These are phyloP conservation scores for Eumacrocentrus americanus DNA, from an alignment of 2,888 invertebrate genomes.

Conservation along the genomic window DNA sequence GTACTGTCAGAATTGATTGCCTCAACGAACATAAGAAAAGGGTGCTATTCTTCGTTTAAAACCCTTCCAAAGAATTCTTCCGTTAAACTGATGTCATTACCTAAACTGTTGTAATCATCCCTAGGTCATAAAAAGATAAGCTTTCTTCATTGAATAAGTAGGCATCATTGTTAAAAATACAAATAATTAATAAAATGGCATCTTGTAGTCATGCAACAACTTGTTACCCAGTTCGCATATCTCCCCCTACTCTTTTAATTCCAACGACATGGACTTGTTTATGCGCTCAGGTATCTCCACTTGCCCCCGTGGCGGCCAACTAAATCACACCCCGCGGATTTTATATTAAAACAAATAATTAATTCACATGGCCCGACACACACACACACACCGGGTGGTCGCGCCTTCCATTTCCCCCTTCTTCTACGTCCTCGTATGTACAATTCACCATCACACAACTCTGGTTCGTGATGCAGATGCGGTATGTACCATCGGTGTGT, in stretches of 20 bases:
- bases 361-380: conserved; percentile 53
- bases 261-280: conserved; percentile 53
- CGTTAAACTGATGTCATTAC: too few relatives aligned
- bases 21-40: too few relatives aligned
- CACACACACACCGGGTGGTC: conserved; percentile 6
- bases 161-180: too few relatives aligned
- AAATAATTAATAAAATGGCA: background rate
- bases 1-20: too few relatives aligned
- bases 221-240: conserved; percentile 7
- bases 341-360: conserved; percentile 62
- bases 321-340: conserved; percentile 60
- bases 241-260: conserved; percentile 3
- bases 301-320: conserved; percentile 54
- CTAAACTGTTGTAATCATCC: too few relatives aligned
- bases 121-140: too few relatives aligned
- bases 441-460: background rate
- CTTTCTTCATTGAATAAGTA: too few relatives aligned
- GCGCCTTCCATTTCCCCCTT: background rate
- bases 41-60: too few relatives aligned
- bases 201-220: conserved; percentile 21
- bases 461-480: background rate
- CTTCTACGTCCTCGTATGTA: background rate
- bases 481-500: background rate
- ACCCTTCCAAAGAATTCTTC: too few relatives aligned
- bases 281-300: conserved; percentile 48